phyloP scores from a whole-genome alignment of 2,888 invertebrate genomes.

The Melieria omissa region DNA sequence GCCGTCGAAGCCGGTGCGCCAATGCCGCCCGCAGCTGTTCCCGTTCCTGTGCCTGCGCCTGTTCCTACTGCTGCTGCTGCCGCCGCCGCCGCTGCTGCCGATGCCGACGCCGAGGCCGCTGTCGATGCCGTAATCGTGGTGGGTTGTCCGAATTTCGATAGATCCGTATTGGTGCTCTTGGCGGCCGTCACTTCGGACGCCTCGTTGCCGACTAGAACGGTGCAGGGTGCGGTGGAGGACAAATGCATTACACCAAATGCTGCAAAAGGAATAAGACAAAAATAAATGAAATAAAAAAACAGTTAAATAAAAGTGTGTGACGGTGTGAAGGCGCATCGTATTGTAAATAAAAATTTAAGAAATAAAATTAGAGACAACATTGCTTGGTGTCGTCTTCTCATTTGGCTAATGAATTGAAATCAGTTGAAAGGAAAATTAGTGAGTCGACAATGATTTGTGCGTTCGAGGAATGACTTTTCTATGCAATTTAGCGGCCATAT shows the following conservation, averaged over 20 bases:
- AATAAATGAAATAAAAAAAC: conserved; percentile 12
- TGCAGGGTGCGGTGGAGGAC: conserved; percentile 85
- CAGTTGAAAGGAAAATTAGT: too few relatives aligned
- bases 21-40: conserved; percentile 60
- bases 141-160: conserved; percentile 73
- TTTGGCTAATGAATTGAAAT: too few relatives aligned
- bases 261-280: conserved; percentile 58
- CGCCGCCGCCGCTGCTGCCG: conserved; percentile 73
- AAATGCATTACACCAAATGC: conserved; percentile 86
- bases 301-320: background rate
- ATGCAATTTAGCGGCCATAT: too few relatives aligned
- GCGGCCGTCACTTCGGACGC: conserved; percentile 76
- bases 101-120: conserved; percentile 70
- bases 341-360: background rate
- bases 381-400: too few relatives aligned
- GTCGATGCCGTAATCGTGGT: conserved; percentile 68
- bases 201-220: conserved; percentile 84
- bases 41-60: conserved; percentile 68
- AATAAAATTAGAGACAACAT: background rate
- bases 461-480: too few relatives aligned
- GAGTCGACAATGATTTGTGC: too few relatives aligned
- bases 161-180: conserved; percentile 76
- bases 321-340: background rate
- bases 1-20: conserved; percentile 66
- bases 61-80: conserved; percentile 71